phyloP scores from a whole-genome alignment of 2,888 invertebrate genomes.

The Ischnus inquisitorius region DNA sequence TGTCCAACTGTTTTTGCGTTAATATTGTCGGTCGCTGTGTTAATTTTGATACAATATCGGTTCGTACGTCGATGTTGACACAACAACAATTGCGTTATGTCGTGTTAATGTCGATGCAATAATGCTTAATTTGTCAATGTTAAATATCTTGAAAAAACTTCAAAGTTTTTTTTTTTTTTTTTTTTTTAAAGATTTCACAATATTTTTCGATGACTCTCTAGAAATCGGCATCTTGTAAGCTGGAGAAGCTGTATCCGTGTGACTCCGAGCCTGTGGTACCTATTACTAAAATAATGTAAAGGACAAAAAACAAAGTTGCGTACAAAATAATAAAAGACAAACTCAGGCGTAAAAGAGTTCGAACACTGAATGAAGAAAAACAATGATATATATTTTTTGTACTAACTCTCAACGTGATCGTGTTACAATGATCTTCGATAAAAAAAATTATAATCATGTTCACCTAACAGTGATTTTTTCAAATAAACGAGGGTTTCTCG shows the following conservation, averaged over 20 bases:
- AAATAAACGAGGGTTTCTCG: conserved; percentile 74
- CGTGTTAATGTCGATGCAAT: neutral
- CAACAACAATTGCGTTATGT: too few relatives aligned
- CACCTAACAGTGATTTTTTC: conserved; percentile 73
- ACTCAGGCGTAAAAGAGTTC: conserved; percentile 34
- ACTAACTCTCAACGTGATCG: conserved; percentile 76
- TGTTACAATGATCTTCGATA: conserved; percentile 40
- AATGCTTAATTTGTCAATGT: neutral
- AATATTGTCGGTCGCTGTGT: neutral
- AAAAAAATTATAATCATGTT: neutral
- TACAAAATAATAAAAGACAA: conserved; percentile 36
- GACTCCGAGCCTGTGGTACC: conserved; percentile 60
- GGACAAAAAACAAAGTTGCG: conserved; percentile 7
- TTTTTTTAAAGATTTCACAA: neutral
- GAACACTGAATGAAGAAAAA: conserved; percentile 42
- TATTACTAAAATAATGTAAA: neutral
- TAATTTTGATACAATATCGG: neutral
- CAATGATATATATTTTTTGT: conserved; percentile 82
- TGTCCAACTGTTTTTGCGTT: too few relatives aligned
- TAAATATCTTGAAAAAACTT: neutral
- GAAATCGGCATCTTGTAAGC: conserved; percentile 5
- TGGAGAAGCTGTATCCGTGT: conserved; percentile 55
- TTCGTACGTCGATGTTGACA: too few relatives aligned
- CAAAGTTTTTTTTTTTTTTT: neutral
- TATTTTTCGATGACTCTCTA: conserved; percentile 2